Percentiles rank a stretch among this genome's conserved stretches.
Conservation (phyloP, 2,888 invertebrate genomes). For the Gortyna flavago region DNA sequence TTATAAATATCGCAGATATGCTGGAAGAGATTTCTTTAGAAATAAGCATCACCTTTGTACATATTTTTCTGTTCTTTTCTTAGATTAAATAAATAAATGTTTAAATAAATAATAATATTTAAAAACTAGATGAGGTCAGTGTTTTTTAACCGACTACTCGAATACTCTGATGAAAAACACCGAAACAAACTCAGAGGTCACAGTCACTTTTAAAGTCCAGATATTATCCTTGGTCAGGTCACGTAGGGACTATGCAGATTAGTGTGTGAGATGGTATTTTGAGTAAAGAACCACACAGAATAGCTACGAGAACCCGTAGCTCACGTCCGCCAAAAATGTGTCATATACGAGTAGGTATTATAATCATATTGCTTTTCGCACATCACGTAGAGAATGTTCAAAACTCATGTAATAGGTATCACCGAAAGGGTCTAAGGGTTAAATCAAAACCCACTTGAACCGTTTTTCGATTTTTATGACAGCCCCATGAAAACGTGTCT, state of each 20-base stretch:
- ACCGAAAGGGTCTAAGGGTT: neutral
- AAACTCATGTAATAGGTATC: neutral
- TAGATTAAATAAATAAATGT: neutral
- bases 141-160: too few relatives aligned
- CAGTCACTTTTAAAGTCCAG: too few relatives aligned
- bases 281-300: neutral
- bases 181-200: too few relatives aligned
- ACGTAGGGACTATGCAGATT: too few relatives aligned
- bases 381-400: neutral
- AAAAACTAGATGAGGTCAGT: neutral
- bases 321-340: too few relatives aligned
- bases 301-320: neutral
- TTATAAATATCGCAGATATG: neutral
- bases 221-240: too few relatives aligned
- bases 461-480: neutral
- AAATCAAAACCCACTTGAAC: neutral
- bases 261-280: neutral
- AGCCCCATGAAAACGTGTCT: slow-evolving; percentile 3
- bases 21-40: too few relatives aligned
- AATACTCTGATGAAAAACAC: too few relatives aligned
- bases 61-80: neutral
- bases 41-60: neutral
- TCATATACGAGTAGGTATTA: too few relatives aligned
- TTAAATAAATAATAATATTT: too few relatives aligned
- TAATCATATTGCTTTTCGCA: neutral